Evolutionary conservation across 2,797 vertebrate genomes (phyloP).

Genomic region (Momotus momota): DNA sequence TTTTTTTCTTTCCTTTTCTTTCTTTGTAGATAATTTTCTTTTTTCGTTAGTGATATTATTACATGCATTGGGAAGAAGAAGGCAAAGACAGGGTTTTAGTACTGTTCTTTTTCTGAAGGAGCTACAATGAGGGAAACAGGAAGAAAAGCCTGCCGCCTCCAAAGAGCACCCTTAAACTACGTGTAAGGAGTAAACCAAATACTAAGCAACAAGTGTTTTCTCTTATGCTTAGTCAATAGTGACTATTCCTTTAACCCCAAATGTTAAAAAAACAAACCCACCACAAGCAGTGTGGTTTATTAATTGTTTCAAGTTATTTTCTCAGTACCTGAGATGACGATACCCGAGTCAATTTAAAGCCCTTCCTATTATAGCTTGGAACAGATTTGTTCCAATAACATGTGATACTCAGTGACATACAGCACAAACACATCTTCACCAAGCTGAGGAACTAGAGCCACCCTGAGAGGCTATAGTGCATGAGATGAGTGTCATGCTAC

Average conservation of each 20-base stretch:
- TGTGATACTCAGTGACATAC: neutral
- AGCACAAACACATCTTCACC: neutral
- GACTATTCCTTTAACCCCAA: neutral
- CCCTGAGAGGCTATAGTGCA: neutral
- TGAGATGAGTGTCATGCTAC: neutral
- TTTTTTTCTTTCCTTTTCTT: neutral
- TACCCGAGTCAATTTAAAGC: neutral
- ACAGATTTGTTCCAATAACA: neutral
- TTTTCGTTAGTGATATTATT: neutral
- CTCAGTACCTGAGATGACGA: neutral
- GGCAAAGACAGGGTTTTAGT: neutral
- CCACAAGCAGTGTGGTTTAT: too few relatives aligned
- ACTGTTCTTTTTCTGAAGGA: neutral
- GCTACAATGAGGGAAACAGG: neutral
- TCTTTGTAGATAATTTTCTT: neutral
- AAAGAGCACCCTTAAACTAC: neutral
- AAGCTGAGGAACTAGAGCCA: neutral
- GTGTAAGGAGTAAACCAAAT: neutral
- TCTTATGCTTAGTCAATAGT: neutral
- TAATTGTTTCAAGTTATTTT: neutral
- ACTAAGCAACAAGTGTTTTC: neutral
- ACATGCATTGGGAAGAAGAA: fast-evolving
- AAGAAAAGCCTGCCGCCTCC: neutral
- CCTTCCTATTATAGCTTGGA: neutral
- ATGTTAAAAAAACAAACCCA: neutral